Percentiles rank a stretch among this genome's conserved stretches.
Conservation (phyloP, 2,888 invertebrate species). For the Lasioglossum oenotherae region DNA sequence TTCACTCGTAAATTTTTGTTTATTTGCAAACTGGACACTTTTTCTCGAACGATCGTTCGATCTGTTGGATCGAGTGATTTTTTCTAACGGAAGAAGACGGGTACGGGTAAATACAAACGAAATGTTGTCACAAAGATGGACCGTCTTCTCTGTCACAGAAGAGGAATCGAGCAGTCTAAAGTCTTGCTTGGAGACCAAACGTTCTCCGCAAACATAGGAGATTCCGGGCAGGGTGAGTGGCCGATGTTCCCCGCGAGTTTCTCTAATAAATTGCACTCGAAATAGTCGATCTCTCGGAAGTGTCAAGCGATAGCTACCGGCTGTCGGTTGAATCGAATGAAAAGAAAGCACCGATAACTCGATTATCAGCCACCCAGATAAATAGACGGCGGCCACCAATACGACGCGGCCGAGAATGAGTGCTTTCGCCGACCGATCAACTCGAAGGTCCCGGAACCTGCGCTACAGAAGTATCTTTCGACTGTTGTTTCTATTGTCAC, state of each 20-base stretch:
- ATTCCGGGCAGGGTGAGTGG: constrained; percentile 21
- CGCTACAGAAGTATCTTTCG: constrained; percentile 38
- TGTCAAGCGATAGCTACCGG: constrained; percentile 56
- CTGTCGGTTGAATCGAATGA: constrained; percentile 78
- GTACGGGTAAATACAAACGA: not conserved
- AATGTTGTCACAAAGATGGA: not conserved
- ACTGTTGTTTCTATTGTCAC: constrained; percentile 46
- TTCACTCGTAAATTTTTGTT: not conserved
- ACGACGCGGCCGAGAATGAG: constrained; percentile 59
- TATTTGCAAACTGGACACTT: not conserved
- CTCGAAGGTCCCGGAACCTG: constrained; percentile 38
- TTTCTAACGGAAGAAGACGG: not conserved
- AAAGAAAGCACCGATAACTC: constrained; percentile 82
- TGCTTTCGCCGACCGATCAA: constrained; percentile 36
- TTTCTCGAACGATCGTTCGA: not conserved
- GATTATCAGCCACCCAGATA: constrained; percentile 79
- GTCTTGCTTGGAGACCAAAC: constrained; percentile 50
- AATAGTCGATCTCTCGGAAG: constrained; percentile 63
- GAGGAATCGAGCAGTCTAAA: constrained; percentile 26
- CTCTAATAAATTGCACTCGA: constrained; percentile 69
- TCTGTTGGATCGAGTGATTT: not conserved
- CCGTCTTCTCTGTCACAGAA: not conserved
- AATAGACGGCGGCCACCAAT: constrained; percentile 70
- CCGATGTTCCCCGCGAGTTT: constrained; percentile 46
- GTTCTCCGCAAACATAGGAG: constrained; percentile 61